These are phyloP conservation scores for Xiphophorus birchmanni DNA, from an alignment of 2,797 vertebrate genomes.

Conservation along the genomic window DNA sequence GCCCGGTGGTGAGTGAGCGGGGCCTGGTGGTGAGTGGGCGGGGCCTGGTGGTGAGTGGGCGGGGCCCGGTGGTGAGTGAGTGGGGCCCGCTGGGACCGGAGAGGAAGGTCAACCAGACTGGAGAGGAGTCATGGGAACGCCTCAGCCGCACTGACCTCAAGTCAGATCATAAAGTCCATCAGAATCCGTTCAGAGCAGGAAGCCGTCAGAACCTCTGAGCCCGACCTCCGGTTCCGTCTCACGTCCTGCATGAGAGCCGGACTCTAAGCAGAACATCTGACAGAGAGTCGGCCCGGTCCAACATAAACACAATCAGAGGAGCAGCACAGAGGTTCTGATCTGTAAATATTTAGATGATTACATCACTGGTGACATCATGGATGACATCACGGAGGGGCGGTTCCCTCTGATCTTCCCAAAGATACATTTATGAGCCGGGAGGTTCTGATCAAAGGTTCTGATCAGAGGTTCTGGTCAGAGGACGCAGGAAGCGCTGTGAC, in stretches of 20 bases:
- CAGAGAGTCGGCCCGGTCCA: background rate
- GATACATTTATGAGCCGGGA: no score
- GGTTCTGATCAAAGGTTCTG: no score
- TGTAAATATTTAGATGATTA: background rate
- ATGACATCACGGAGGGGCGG: background rate
- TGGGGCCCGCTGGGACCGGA: slow-evolving; percentile 1
- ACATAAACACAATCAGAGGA: background rate
- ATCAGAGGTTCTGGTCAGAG: no score
- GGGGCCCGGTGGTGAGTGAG: no score
- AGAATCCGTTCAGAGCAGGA: background rate
- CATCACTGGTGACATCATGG: background rate
- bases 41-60: no score
- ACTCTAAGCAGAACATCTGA: background rate
- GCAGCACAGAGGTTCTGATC: background rate
- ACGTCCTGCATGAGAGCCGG: background rate
- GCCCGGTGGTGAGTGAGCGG: no score
- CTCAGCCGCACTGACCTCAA: slow-evolving; percentile 18
- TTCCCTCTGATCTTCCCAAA: background rate
- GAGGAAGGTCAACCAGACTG: slow-evolving; percentile 72
- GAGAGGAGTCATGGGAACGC: slow-evolving; percentile 79
- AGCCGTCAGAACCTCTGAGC: background rate
- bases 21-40: no score
- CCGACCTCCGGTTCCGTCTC: background rate
- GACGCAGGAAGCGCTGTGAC: no score
- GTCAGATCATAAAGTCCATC: background rate